These are phyloP conservation scores for Heliconius hermathena DNA, from an alignment of 1,140 invertebrate species.

Conservation along the genomic window DNA sequence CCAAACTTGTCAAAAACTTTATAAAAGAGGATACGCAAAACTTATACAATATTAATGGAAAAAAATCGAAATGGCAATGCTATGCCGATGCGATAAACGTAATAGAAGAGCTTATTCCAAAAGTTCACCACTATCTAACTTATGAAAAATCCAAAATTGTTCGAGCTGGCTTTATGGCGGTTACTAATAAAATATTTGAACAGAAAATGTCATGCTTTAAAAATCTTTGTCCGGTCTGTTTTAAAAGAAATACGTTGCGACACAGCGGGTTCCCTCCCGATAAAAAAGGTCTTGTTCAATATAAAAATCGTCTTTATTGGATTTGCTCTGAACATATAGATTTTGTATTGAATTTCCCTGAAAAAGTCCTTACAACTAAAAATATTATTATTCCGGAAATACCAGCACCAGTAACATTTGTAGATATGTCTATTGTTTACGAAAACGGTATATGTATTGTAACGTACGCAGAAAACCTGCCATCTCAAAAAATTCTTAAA, in stretches of 20 bases:
- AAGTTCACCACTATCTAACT: conserved; percentile 64
- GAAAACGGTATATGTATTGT: conserved; percentile 83
- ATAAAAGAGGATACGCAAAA: conserved; percentile 81
- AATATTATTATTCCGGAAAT: conserved; percentile 74
- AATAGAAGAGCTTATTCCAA: conserved; percentile 53
- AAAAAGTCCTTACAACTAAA: conserved; percentile 59
- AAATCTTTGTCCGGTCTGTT: conserved; percentile 82
- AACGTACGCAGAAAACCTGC: conserved; percentile 81
- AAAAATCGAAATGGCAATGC: conserved; percentile 79
- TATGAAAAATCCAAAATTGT: conserved; percentile 68
- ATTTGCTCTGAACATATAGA: conserved; percentile 80
- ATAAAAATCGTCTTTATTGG: conserved; percentile 81
- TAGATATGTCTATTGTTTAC: conserved; percentile 64
- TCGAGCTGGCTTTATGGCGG: conserved; percentile 62
- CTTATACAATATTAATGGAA: conserved; percentile 64
- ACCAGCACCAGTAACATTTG: conserved; percentile 68
- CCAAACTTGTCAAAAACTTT: conserved; percentile 69
- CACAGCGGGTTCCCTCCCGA: conserved; percentile 72
- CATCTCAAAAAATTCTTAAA: conserved; percentile 65
- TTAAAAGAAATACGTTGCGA: conserved; percentile 66
- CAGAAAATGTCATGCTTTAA: conserved; percentile 76
- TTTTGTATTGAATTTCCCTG: conserved; percentile 70
- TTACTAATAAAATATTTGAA: conserved; percentile 80
- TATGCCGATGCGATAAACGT: conserved; percentile 65
- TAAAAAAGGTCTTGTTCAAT: conserved; percentile 82